Percentiles rank a stretch among this genome's conserved stretches.
Evolutionary conservation across 1,140 invertebrate species (phyloP).

Genomic region (Stegodyphus mimosarum): DNA sequence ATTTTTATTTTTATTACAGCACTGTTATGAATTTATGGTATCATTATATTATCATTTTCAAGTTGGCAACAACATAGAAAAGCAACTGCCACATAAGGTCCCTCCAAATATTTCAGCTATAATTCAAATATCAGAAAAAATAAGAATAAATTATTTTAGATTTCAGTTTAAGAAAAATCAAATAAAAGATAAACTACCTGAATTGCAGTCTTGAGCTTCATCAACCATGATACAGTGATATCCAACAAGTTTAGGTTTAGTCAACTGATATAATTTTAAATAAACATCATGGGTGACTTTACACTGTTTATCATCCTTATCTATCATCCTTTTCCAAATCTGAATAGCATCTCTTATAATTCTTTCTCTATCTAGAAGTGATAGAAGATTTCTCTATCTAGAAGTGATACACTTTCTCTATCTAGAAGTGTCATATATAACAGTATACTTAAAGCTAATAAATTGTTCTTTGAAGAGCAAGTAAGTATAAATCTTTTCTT

Average conservation of each 20-base stretch:
- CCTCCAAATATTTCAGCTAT: not conserved
- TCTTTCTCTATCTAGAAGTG: no score
- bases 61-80: no score
- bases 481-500: no score
- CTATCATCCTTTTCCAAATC: slow-evolving; percentile 67
- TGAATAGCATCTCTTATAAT: slow-evolving; percentile 66
- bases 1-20: no score
- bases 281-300: slow-evolving; percentile 69
- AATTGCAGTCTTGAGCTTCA: slow-evolving; percentile 70
- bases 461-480: no score
- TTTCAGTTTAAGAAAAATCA: not conserved
- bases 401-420: no score
- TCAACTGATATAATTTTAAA: slow-evolving; percentile 69
- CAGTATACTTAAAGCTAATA: no score
- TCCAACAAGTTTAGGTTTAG: slow-evolving; percentile 64
- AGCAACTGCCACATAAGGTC: not conserved
- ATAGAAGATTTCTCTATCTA: no score
- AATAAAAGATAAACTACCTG: slow-evolving; percentile 62
- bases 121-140: not conserved
- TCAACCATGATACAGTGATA: slow-evolving; percentile 70
- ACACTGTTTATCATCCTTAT: slow-evolving; percentile 62
- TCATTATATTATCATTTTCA: no score
- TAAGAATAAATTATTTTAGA: not conserved
- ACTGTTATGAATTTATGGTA: no score
- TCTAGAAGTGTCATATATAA: no score